Evolutionary conservation across 2,888 invertebrate species (phyloP).

Genomic region (Gastrophysa polygoni): DNA sequence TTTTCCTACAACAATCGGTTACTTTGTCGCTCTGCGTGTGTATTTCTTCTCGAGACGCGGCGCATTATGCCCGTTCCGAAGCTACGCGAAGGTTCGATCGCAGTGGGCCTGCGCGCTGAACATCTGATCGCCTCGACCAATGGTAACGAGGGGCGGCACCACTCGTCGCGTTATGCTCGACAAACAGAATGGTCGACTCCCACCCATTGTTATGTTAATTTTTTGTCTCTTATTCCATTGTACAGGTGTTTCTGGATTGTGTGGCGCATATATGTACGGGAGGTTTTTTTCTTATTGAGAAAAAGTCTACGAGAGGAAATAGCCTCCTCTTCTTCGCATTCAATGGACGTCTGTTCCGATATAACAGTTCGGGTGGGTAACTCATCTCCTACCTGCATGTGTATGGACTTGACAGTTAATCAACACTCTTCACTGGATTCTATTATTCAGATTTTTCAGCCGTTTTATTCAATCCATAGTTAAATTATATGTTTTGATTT

Average conservation of each 20-base stretch:
- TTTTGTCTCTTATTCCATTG: slow-evolving; percentile 58
- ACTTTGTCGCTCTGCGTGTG: slow-evolving; percentile 48
- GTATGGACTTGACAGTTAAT: slow-evolving; percentile 21
- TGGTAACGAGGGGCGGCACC: slow-evolving; percentile 50
- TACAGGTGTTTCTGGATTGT: slow-evolving; percentile 59
- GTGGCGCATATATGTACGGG: slow-evolving; percentile 41
- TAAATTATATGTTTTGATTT: no score
- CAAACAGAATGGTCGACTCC: slow-evolving; percentile 54
- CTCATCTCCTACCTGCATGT: no score
- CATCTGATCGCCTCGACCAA: slow-evolving; percentile 47
- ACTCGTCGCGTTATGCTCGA: slow-evolving; percentile 54
- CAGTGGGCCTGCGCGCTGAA: slow-evolving; percentile 50
- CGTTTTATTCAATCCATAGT: neutral
- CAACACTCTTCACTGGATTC: slow-evolving; percentile 19
- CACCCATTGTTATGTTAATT: slow-evolving; percentile 58
- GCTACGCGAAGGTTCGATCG: slow-evolving; percentile 37
- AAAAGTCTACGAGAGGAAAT: slow-evolving; percentile 39
- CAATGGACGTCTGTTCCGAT: slow-evolving; percentile 37
- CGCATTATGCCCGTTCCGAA: slow-evolving; percentile 49
- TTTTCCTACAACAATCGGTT: slow-evolving; percentile 21
- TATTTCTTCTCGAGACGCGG: slow-evolving; percentile 53
- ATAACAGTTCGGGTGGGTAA: slow-evolving; percentile 24
- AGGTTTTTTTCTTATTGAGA: slow-evolving; percentile 41
- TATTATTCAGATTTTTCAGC: neutral
- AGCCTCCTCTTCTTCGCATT: slow-evolving; percentile 30